Percentiles rank a stretch among this genome's conserved stretches.
Conservation (phyloP, 2,113 vertebrate genomes). For the Psettodes erumei region DNA sequence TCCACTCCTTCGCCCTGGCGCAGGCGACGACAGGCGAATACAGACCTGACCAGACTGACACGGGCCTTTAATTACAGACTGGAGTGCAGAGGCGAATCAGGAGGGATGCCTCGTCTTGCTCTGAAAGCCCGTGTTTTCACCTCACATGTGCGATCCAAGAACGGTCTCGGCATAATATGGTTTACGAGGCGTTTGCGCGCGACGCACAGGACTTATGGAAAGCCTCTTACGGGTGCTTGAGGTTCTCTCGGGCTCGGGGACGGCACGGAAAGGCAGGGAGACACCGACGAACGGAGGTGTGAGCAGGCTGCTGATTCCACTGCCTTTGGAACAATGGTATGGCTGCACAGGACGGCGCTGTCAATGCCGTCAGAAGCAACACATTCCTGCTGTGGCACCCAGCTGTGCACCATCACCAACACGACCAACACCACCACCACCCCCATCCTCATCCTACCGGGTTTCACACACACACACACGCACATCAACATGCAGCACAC, state of each 20-base stretch:
- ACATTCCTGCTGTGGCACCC: slow-evolving; percentile 23
- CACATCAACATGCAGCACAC: slow-evolving; percentile 75
- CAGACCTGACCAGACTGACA: slow-evolving; percentile 36
- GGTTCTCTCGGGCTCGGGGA: slow-evolving; percentile 2
- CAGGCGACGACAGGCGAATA: slow-evolving; percentile 9
- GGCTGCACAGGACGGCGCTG: not conserved
- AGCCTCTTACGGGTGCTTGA: slow-evolving; percentile 71
- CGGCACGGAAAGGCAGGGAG: slow-evolving; percentile 10
- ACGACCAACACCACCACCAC: slow-evolving; percentile 35
- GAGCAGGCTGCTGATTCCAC: not conserved
- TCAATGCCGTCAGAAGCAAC: not conserved
- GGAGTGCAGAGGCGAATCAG: not conserved
- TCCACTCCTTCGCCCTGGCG: not conserved
- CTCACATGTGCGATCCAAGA: slow-evolving; percentile 21
- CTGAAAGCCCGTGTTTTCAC: slow-evolving; percentile 3
- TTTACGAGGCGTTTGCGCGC: slow-evolving; percentile 49
- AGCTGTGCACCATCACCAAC: slow-evolving; percentile 56
- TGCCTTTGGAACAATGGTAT: not conserved
- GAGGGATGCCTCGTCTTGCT: not conserved
- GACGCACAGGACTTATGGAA: slow-evolving; percentile 67
- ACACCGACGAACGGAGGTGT: not conserved
- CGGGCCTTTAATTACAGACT: not conserved
- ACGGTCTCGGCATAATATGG: slow-evolving; percentile 22
- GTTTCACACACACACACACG: slow-evolving; percentile 24
- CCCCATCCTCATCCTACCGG: slow-evolving; percentile 14